These are phyloP conservation scores for Odocoileus virginianus DNA, from an alignment of 2,113 vertebrate genomes.

Conservation along the genomic window DNA sequence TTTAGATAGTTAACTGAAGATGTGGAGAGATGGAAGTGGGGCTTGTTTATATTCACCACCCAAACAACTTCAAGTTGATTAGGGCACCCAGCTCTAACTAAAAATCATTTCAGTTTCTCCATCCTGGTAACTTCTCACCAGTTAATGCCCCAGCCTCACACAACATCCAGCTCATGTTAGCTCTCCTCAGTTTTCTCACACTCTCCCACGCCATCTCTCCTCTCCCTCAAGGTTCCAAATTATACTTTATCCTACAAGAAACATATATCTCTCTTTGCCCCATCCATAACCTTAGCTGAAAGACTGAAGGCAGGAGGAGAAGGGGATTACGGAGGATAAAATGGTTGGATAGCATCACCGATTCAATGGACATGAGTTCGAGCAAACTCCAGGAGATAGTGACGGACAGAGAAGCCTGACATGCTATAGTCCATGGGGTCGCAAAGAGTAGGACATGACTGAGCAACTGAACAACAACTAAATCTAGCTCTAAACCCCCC, in stretches of 20 bases:
- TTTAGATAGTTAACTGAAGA: background rate
- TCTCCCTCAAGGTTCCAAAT: background rate
- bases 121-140: background rate
- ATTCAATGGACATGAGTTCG: background rate
- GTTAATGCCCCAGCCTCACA: background rate
- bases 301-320: background rate
- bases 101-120: background rate
- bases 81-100: background rate
- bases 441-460: background rate
- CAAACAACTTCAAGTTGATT: background rate
- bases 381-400: background rate
- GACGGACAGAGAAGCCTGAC: background rate
- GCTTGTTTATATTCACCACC: background rate
- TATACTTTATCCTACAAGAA: background rate
- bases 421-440: background rate
- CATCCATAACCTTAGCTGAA: background rate
- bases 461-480: background rate
- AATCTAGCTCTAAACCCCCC: background rate
- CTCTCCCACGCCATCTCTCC: background rate
- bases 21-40: background rate
- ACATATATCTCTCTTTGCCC: background rate
- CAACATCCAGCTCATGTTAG: background rate
- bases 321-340: background rate
- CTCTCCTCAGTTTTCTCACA: background rate
- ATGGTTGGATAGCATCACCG: background rate